Conservation (phyloP, 2,888 invertebrate species). For the Acleris emargana region DNA sequence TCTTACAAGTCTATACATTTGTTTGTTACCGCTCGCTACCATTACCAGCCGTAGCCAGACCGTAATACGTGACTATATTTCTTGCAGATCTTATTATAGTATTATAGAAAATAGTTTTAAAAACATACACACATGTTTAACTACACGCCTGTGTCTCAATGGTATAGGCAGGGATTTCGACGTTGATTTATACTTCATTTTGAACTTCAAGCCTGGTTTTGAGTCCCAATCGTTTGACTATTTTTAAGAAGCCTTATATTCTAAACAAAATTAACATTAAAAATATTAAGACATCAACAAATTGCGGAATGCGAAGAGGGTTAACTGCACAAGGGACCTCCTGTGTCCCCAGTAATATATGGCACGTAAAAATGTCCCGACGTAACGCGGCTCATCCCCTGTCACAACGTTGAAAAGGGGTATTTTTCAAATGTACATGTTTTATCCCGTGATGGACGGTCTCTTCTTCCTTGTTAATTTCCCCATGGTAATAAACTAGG, state of each 20-base stretch:
- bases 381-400: slow-evolving; percentile 15
- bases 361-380: slow-evolving; percentile 21
- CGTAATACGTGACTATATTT: too few relatives aligned
- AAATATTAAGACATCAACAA: slow-evolving; percentile 14
- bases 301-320: slow-evolving; percentile 22
- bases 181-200: too few relatives aligned
- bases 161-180: too few relatives aligned
- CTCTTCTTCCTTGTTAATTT: slow-evolving; percentile 20
- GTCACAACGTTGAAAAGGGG: slow-evolving; percentile 23
- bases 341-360: slow-evolving; percentile 18
- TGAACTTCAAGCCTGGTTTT: too few relatives aligned
- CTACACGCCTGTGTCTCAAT: too few relatives aligned
- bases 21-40: too few relatives aligned
- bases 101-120: too few relatives aligned
- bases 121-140: too few relatives aligned
- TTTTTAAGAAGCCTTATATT: not conserved
- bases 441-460: slow-evolving; percentile 21
- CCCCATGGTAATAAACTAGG: slow-evolving; percentile 7
- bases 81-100: too few relatives aligned
- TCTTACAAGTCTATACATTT: too few relatives aligned
- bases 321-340: slow-evolving; percentile 5
- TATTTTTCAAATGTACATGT: slow-evolving; percentile 26
- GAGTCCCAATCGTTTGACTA: too few relatives aligned
- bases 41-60: too few relatives aligned
- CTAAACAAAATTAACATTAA: slow-evolving; percentile 5